Percentiles rank a stretch among this genome's conserved stretches.
phyloP scores from a whole-genome alignment of 92 coral and sea anemone genomes.

The Epizoanthus fatuus region DNA sequence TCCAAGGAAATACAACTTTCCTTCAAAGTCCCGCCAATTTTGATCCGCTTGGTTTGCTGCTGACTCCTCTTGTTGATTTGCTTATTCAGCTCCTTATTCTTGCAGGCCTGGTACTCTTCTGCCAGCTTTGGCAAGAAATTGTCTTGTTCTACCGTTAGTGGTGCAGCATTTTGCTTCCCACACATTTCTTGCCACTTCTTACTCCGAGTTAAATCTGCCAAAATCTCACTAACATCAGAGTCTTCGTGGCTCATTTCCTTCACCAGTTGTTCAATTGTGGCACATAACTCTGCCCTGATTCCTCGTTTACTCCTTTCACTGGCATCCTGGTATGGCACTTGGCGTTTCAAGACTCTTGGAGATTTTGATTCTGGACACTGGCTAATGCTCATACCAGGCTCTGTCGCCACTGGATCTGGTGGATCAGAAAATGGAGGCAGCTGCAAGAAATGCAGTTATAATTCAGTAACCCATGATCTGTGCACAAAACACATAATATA shows the following conservation, averaged over 20 bases:
- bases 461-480: too few relatives aligned
- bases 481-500: too few relatives aligned
- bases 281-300: neutral
- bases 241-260: conserved; percentile 6
- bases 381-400: too few relatives aligned
- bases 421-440: too few relatives aligned
- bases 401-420: too few relatives aligned
- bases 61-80: neutral
- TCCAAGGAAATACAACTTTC: neutral
- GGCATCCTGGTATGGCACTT: neutral
- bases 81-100: neutral
- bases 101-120: neutral
- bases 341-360: neutral
- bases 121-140: neutral
- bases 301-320: neutral
- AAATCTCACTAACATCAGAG: neutral
- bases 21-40: neutral
- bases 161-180: neutral
- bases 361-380: neutral
- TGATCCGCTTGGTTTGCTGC: neutral
- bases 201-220: too few relatives aligned
- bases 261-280: neutral
- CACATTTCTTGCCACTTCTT: neutral
- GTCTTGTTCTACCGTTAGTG: neutral
- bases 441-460: too few relatives aligned